phyloP scores from a whole-genome alignment of 1,140 invertebrate species.

The Ruditapes philippinarum region DNA sequence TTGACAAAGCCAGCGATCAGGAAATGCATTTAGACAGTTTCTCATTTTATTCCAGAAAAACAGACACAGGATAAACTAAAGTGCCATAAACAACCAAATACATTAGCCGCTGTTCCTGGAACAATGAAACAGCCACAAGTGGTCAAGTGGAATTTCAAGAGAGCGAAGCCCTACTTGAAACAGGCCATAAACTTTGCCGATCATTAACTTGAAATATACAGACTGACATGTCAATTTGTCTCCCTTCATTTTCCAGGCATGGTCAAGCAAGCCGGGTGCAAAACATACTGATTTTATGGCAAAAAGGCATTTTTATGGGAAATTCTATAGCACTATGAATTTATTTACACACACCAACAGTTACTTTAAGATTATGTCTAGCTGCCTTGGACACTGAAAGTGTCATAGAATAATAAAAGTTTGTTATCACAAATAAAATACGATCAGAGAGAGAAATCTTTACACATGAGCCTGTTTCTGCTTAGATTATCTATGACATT shows the following conservation, averaged over 20 bases:
- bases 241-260: slow-evolving; percentile 7
- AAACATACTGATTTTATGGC: slow-evolving; percentile 50
- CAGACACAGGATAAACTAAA: slow-evolving; percentile 16
- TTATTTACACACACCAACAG: background rate
- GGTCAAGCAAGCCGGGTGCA: slow-evolving; percentile 30
- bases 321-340: slow-evolving; percentile 32
- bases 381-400: background rate
- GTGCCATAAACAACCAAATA: slow-evolving; percentile 36
- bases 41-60: background rate
- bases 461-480: background rate
- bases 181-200: background rate
- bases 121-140: slow-evolving; percentile 12
- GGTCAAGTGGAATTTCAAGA: slow-evolving; percentile 39
- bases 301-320: slow-evolving; percentile 56
- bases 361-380: background rate
- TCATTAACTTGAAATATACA: slow-evolving; percentile 33
- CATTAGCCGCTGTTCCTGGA: background rate
- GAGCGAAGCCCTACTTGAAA: background rate
- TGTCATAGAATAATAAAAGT: slow-evolving; percentile 4
- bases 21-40: slow-evolving; percentile 10
- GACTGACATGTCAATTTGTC: slow-evolving; percentile 28
- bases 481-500: slow-evolving; percentile 5
- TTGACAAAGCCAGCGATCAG: background rate
- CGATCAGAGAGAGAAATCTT: background rate
- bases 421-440: slow-evolving; percentile 25